Evolutionary conservation across 2,888 invertebrate species (phyloP), one percentile per base, ranked within the genome.

Genomic region (Dastarcus helophoroides): DNA sequence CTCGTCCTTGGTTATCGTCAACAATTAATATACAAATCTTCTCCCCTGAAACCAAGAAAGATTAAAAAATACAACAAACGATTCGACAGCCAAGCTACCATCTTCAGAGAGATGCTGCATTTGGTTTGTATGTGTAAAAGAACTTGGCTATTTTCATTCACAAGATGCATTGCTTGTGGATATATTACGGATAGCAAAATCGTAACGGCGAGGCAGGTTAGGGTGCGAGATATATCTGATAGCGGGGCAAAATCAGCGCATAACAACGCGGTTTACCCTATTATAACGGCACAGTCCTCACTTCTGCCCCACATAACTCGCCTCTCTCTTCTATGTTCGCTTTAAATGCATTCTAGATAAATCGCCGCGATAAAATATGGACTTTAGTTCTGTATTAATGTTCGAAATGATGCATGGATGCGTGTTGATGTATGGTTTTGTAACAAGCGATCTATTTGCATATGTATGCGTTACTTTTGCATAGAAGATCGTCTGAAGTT

Each of bases 211-310:
- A 46, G 49, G 41, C 48, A 42, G 48, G 46, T 47, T 43, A 42
- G 42, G 41, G 42, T 42, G 47, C 51, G 49, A 53, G 51, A 44
- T 47, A 59, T 58, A 60, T 60, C 59, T 55, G 60, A 60, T 60
- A 60, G 52, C 53, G 49, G 53, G 51, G 57, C 59, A 58, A 60
- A 60, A 60, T 60, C 60, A 54, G 58, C 58, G 60, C 58, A 53
- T 59, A 60, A 60, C 60, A 58, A 59, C 59, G 59, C 56, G 60
- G 60, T 60, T 59, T 58, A 59, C 58, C 59, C 59, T 53, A 60
- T 60, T 59, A 60, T 57, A 59, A 58, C 54, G 33, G 10, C 8
- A 7, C 48, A 44, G 47, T 40, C 46, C 44, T 48, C 46, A 45
- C 46, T 47, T 50, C 43, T 36, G 43, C 47, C 46, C 46, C 40